phyloP scores from a whole-genome alignment of 1,140 invertebrate species.

The Brachionus angularis region DNA sequence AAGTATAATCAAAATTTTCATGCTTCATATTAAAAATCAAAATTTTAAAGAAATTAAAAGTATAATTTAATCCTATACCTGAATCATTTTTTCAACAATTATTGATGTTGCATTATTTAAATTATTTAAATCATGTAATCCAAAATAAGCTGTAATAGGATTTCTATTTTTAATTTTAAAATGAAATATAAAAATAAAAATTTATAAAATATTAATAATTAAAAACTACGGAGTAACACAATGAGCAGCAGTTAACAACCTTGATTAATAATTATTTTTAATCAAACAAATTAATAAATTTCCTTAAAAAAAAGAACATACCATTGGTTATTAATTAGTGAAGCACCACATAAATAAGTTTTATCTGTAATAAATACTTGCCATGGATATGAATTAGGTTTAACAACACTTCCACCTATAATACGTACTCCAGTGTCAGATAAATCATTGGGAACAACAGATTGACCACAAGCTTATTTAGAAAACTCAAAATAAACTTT shows the following conservation, averaged over 20 bases:
- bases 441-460: background rate
- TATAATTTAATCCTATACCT: background rate
- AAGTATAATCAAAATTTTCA: slow-evolving; percentile 46
- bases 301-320: too few species aligned
- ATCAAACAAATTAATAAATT: too few species aligned
- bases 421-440: slow-evolving; percentile 41
- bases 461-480: too few species aligned
- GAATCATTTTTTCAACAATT: background rate
- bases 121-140: slow-evolving; percentile 7
- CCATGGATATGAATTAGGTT: slow-evolving; percentile 46
- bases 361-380: slow-evolving; percentile 43
- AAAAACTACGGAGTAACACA: background rate
- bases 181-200: background rate
- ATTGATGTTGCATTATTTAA: background rate
- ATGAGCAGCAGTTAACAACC: slow-evolving; percentile 33
- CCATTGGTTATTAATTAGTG: slow-evolving; percentile 30
- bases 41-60: background rate
- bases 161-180: slow-evolving; percentile 13
- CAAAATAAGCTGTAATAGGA: slow-evolving; percentile 3
- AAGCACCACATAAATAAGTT: slow-evolving; percentile 13
- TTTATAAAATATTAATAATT: background rate
- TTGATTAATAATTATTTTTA: too few species aligned
- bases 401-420: slow-evolving; percentile 44
- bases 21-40: too few species aligned
- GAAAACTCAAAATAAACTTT: background rate